These are phyloP conservation scores for Cecidostiba fungosa DNA, from an alignment of 2,888 invertebrate genomes.

Conservation along the genomic window DNA sequence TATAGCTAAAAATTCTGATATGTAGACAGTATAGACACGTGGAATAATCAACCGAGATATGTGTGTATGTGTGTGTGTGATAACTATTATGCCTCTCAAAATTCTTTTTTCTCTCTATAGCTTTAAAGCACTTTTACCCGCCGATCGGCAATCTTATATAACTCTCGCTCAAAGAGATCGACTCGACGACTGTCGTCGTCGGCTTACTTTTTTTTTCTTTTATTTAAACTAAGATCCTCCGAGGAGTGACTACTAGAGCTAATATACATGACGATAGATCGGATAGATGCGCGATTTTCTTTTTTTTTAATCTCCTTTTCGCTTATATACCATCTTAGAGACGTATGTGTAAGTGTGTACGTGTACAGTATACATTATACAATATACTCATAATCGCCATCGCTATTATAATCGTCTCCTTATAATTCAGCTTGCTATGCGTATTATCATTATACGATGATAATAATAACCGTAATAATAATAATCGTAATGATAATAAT, in stretches of 20 bases:
- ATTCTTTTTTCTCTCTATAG: slow-evolving; percentile 49
- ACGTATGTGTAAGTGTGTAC: slow-evolving; percentile 56
- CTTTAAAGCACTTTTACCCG: slow-evolving; percentile 68
- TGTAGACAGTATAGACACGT: slow-evolving; percentile 71
- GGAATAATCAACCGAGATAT: slow-evolving; percentile 66
- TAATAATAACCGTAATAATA: slow-evolving; percentile 56
- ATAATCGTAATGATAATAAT: slow-evolving; percentile 59
- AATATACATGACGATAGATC: slow-evolving; percentile 56
- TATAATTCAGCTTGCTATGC: slow-evolving; percentile 1
- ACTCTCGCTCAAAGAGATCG: background rate
- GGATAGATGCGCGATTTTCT: slow-evolving; percentile 46
- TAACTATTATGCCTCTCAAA: background rate
- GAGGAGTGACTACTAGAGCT: slow-evolving; percentile 28
- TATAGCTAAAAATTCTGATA: slow-evolving; percentile 70
- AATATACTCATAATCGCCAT: background rate
- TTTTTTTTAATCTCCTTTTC: slow-evolving; percentile 2
- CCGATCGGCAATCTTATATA: slow-evolving; percentile 31
- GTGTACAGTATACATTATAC: background rate
- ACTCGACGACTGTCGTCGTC: slow-evolving; percentile 9
- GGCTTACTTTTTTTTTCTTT: background rate
- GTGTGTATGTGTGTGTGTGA: slow-evolving; percentile 53
- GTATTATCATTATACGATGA: slow-evolving; percentile 44
- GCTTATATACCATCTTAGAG: slow-evolving; percentile 31
- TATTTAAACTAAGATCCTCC: slow-evolving; percentile 44
- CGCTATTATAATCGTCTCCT: background rate